Evolutionary conservation across 37 sponge, comb jelly and placozoan genomes (phyloP), one percentile per base, ranked within the genome.

Genomic region (Diacarnus erythraeanus): DNA sequence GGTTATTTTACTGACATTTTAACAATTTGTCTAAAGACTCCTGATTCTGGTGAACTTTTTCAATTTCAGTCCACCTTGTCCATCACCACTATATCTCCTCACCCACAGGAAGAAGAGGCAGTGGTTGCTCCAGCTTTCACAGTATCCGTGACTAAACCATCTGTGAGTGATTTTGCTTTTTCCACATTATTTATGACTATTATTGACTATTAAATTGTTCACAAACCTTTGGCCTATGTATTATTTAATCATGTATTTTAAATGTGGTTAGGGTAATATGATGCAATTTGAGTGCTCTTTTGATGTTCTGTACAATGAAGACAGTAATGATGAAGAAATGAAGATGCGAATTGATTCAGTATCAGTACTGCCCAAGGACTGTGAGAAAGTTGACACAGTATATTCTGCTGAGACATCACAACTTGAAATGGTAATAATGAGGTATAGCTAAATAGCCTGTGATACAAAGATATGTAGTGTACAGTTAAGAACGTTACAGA

Each of bases 101-200:
- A n/a, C n/a, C n/a, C n/a, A n/a, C n/a, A n/a, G n/a, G n/a, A n/a
- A n/a, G n/a, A n/a, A n/a, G n/a, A n/a, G n/a, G n/a, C n/a, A n/a
- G n/a, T n/a, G 84, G 90, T 77, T 68, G 65, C 47, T 85, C 91
- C 91, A 57, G 66, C 67, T 21, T 91, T 91, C 44, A 75, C 87
- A 36, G 87, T 91, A 21, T 65, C 83, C 31, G 44, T 91, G 47
- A 83, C 63, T 20, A 91, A 91, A 29, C 64, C 74, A n/a, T 38
- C 57, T 37, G 90, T 89, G 43, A 47, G 85, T 83, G n/a, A n/a
- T n/a, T n/a, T n/a, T n/a, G n/a, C n/a, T n/a, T n/a, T n/a, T n/a
- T n/a, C n/a, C n/a, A n/a, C n/a, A n/a, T n/a, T n/a, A n/a, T n/a
- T n/a, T n/a, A n/a, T n/a, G n/a, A n/a, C n/a, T n/a, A n/a, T n/a